Conservation (phyloP, 2,888 invertebrate genomes). For the Cenopis cana region DNA sequence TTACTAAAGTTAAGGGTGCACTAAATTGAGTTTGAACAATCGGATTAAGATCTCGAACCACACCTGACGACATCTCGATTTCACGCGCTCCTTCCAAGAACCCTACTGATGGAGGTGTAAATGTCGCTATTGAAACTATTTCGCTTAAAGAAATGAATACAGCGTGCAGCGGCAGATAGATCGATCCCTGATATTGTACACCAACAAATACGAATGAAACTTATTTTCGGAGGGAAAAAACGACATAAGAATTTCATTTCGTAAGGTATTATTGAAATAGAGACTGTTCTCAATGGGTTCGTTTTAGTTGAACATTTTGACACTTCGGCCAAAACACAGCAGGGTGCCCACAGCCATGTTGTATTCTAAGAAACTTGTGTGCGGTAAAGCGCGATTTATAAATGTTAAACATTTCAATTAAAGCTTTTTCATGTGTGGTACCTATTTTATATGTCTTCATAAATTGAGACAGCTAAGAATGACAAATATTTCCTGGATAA, state of each 20-base stretch:
- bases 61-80: conserved; percentile 74
- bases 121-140: conserved; percentile 67
- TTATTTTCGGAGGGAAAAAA: conserved; percentile 17
- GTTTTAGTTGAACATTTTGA: conserved; percentile 79
- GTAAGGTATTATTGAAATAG: conserved; percentile 33
- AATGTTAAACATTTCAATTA: conserved; percentile 46
- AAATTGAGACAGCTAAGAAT: not conserved
- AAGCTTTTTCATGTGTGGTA: not conserved
- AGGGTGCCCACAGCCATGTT: conserved; percentile 73
- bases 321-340: conserved; percentile 81
- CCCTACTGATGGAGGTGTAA: conserved; percentile 63
- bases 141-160: conserved; percentile 61
- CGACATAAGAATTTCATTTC: conserved; percentile 35
- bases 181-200: conserved; percentile 67
- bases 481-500: too few species aligned
- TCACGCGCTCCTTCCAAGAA: conserved; percentile 72
- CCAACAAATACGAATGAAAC: conserved; percentile 16
- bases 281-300: conserved; percentile 62
- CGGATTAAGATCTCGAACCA: conserved; percentile 67
- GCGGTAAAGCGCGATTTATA: conserved; percentile 75
- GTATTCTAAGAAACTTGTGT: conserved; percentile 78
- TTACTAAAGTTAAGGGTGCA: conserved; percentile 47
- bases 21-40: conserved; percentile 58
- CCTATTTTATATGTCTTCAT: not conserved
- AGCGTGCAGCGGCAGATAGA: conserved; percentile 61